Evolutionary conservation across 2,888 invertebrate genomes (phyloP), one percentile per base, ranked within the genome.

Genomic region (Metalampra italica): DNA sequence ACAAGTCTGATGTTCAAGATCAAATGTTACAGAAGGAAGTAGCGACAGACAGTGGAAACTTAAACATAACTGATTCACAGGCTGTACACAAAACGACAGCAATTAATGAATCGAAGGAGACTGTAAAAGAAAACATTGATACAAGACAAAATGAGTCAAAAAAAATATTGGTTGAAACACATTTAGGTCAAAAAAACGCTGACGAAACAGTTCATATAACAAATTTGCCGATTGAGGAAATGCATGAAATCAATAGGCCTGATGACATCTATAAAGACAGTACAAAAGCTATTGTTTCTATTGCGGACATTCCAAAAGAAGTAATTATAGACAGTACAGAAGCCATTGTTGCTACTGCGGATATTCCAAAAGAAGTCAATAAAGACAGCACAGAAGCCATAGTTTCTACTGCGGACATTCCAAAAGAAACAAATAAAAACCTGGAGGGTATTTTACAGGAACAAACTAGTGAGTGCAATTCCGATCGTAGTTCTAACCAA

Each of bases 331-430:
- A 40, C 9, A n/a, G n/a, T n/a, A n/a, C n/a, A n/a, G 34, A 34
- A 11, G 3, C 34, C 3, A 7, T 9, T 11, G 34, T 34, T 34
- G 3, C 34, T 34, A 34, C 34, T 34, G 3, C 34, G 11, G 34
- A 34, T 34, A 34, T 8, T 30, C 8, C 8, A 30, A 30, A 7
- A 30, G 30, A 32, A 8, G 32, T 32, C 11, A 3, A 8, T 32
- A 8, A 8, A 32, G 32, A 9, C 32, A 32, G 32, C n/a, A 36
- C 11, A 36, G 76, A 78, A 40, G 64, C 68, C 51, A 66, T 68
- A 29, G 82, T 79, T 46, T 78, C 84, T 0, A 83, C 82, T 39
- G 74, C 80, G 7, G 69, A 68, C 49, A 49, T 43, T 9, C 22
- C 22, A 5, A 22, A 22, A 22, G 56, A 61, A 40, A 48, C 14